Percentiles rank a stretch among this genome's conserved stretches.
phyloP scores from a whole-genome alignment of 2,797 vertebrate species.

The Odontamblyopus lacepedii region DNA sequence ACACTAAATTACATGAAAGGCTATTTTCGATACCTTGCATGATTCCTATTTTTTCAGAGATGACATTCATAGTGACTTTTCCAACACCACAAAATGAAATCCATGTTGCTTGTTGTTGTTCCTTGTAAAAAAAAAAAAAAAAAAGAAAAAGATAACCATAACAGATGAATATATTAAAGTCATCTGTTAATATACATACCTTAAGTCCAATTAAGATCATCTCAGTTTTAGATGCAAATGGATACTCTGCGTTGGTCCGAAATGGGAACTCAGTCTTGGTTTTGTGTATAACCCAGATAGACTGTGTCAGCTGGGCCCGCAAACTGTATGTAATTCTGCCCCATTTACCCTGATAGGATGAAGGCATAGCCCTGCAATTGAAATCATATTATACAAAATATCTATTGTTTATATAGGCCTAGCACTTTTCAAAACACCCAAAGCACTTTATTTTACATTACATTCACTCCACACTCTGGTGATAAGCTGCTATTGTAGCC shows the following conservation, averaged over 20 bases:
- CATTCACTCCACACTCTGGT: too few species aligned
- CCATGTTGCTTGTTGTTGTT: slow-evolving; percentile 64
- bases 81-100: slow-evolving; percentile 68
- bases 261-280: slow-evolving; percentile 67
- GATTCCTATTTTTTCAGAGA: slow-evolving; percentile 70
- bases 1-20: not conserved
- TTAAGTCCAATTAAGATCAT: slow-evolving; percentile 67
- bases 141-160: too few species aligned
- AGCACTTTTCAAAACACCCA: too few species aligned
- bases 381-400: not conserved
- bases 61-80: slow-evolving; percentile 69
- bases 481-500: too few species aligned
- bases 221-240: slow-evolving; percentile 72
- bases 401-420: not conserved
- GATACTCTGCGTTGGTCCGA: slow-evolving; percentile 67
- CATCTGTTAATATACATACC: slow-evolving; percentile 35
- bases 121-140: slow-evolving; percentile 45
- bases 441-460: too few species aligned
- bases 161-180: not conserved
- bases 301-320: slow-evolving; percentile 63
- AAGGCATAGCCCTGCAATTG: slow-evolving; percentile 69
- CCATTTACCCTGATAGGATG: slow-evolving; percentile 70
- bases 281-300: slow-evolving; percentile 72
- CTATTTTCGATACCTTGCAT: slow-evolving; percentile 64
- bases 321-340: slow-evolving; percentile 67